These are phyloP conservation scores for Gambusia affinis DNA, from an alignment of 2,113 vertebrate species.

Conservation along the genomic window DNA sequence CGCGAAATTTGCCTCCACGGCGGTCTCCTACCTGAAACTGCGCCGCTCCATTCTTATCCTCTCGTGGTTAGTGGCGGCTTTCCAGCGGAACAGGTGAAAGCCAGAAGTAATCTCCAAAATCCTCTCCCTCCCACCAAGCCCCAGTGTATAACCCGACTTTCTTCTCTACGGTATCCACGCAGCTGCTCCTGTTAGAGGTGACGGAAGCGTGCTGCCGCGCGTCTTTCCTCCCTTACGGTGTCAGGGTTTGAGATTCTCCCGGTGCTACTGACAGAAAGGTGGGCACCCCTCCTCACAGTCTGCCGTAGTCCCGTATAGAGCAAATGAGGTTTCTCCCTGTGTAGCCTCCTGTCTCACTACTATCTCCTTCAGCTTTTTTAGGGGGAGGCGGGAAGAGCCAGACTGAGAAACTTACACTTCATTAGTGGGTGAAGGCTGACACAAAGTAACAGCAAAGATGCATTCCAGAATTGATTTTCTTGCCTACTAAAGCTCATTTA, in stretches of 20 bases:
- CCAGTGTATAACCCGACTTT: background rate
- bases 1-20: slow-evolving; percentile 2
- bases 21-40: slow-evolving; percentile 50
- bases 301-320: slow-evolving; percentile 31
- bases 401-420: background rate
- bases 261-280: slow-evolving; percentile 15
- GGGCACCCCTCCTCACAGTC: slow-evolving; percentile 54
- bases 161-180: background rate
- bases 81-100: slow-evolving; percentile 55
- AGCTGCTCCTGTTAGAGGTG: background rate
- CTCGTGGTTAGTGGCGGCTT: slow-evolving; percentile 14
- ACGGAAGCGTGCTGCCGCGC: background rate
- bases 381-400: background rate
- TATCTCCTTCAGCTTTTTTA: background rate
- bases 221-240: background rate
- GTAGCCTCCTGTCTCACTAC: slow-evolving; percentile 14
- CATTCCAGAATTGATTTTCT: background rate
- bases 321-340: slow-evolving; percentile 17
- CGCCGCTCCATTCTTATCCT: slow-evolving; percentile 31
- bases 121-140: background rate
- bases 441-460: background rate
- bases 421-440: background rate
- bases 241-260: slow-evolving; percentile 43
- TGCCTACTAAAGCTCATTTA: background rate
- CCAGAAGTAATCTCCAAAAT: slow-evolving; percentile 22